Percentiles rank a stretch among this genome's conserved stretches.
Evolutionary conservation across 2,113 vertebrate genomes (phyloP).

Genomic region (Proteles cristata): DNA sequence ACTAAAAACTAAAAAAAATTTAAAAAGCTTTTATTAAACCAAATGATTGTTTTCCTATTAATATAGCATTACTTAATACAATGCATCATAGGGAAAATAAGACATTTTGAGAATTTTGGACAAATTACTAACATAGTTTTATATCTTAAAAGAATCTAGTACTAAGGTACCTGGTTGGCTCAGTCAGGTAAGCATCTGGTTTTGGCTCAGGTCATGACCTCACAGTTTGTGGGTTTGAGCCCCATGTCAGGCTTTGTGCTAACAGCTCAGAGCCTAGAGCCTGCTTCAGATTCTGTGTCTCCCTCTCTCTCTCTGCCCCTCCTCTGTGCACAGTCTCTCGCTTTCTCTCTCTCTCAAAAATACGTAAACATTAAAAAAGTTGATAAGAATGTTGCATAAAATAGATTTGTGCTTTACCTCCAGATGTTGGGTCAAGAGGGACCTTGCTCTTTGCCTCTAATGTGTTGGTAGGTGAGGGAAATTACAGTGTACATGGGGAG

Average conservation of each 20-base stretch:
- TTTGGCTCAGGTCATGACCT: too few relatives aligned
- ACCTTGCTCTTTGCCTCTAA: neutral
- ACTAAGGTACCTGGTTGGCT: neutral
- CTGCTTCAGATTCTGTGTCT: too few relatives aligned
- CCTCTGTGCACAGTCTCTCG: too few relatives aligned
- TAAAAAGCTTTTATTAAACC: neutral
- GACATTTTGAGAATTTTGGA: neutral
- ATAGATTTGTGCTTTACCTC: neutral
- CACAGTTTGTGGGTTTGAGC: too few relatives aligned
- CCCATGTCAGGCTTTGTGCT: too few relatives aligned
- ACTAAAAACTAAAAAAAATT: neutral
- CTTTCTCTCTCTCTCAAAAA: too few relatives aligned
- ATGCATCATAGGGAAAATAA: neutral
- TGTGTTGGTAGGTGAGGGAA: neutral
- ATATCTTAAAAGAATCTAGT: neutral
- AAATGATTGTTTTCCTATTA: neutral
- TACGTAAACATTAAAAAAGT: too few relatives aligned
- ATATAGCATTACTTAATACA: neutral
- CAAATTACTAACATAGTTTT: neutral
- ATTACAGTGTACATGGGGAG: neutral
- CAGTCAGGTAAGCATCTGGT: too few relatives aligned
- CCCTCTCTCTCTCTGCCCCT: too few relatives aligned
- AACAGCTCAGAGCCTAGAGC: too few relatives aligned
- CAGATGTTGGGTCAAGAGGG: neutral
- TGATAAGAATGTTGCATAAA: neutral